Evolutionary conservation across 1,140 invertebrate species (phyloP).

Genomic region (Stratiolaelaps scimitus): DNA sequence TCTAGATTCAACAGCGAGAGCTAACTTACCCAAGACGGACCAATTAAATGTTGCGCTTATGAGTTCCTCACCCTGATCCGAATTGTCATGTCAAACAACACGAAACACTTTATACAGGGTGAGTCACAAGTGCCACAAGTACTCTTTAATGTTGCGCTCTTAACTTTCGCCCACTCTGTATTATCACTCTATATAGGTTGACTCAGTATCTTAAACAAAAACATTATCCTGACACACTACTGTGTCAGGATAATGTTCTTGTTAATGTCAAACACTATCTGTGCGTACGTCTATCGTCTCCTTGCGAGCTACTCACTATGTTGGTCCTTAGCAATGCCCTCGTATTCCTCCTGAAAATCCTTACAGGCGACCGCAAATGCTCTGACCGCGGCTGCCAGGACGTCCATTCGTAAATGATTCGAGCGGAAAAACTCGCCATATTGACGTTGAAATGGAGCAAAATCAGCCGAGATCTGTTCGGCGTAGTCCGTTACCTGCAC

Average conservation of each 20-base stretch:
- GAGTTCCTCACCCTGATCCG: too few species aligned
- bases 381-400: neutral
- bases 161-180: too few species aligned
- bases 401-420: conserved; percentile 18
- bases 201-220: too few species aligned
- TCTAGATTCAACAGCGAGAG: too few species aligned
- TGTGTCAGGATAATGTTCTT: neutral
- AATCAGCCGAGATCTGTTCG: conserved; percentile 22
- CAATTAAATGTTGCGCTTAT: too few species aligned
- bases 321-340: neutral
- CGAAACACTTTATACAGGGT: too few species aligned
- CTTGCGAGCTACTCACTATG: neutral
- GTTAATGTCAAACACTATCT: neutral
- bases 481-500: conserved; percentile 10
- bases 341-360: conserved; percentile 19
- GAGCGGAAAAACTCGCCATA: conserved; percentile 17
- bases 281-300: neutral
- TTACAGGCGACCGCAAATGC: neutral
- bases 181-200: too few species aligned
- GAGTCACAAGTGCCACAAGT: too few species aligned
- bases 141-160: too few species aligned
- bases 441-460: conserved; percentile 13
- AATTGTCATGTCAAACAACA: too few species aligned
- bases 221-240: neutral
- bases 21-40: too few species aligned